Base-by-base conservation (phyloP, 2,888 invertebrate species). In the Luperina nickerlii region DNA sequence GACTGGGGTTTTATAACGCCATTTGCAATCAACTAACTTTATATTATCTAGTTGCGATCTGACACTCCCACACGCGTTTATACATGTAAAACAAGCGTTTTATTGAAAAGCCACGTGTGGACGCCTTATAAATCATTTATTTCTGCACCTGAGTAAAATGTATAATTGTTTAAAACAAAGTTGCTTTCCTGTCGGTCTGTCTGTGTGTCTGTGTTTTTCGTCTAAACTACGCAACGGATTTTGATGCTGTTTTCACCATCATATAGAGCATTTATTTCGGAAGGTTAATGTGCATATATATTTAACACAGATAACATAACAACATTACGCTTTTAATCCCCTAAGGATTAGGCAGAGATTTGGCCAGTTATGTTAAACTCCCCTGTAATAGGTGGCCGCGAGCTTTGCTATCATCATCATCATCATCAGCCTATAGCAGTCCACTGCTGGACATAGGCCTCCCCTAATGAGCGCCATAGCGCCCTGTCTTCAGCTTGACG, bases 71-170 rank as follows among this genome's bases (percentile, higher is more conserved):
- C 73, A 73, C n/a, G 42, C 20, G 42, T 87, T 65, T 66, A 78
- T 48, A 68, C n/a, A 74, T 77, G 45, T 74, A 72, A 84, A 83
- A 38, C 57, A 84, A 66, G 62, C 38, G 27, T 79, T 69, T 69
- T 80, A 85, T 85, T 82, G 65, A 72, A 76, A 75, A 51, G 77
- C 76, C 85, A 85, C 77, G 74, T 85, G 88, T 82, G 24, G 74
- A 60, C 73, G 65, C n/a, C 18, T 73, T 77, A 86, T 86, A 88
- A 85, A 85, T 86, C 82, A 85, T 85, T 86, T 77, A 85, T 85
- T 88, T 82, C 76, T 42, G 74, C 68, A 85, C 86, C 88, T 88
- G 88, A 85, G 76, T 78, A 67, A 68, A 86, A 86, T 86, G 32
- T 32, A 3, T 62, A 38, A 24, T 27, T 24, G 13, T 69, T 69